Conservation (phyloP, 2,113 vertebrate species). For the Misgurnus anguillicaudatus region DNA sequence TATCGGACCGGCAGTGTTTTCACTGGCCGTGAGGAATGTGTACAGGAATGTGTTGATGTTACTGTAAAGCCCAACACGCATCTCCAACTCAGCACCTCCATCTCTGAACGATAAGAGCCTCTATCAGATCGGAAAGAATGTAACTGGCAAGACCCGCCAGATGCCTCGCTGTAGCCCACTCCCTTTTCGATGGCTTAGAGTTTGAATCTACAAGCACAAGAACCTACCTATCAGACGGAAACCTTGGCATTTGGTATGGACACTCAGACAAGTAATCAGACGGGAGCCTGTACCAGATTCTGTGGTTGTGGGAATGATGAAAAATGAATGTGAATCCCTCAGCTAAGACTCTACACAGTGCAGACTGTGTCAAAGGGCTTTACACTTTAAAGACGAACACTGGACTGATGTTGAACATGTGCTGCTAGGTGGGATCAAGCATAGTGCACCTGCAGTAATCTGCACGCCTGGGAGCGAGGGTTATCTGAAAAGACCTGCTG, state of each 20-base stretch:
- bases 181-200: neutral
- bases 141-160: constrained; percentile 43
- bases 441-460: constrained; percentile 13
- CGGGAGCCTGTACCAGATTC: constrained; percentile 26
- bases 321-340: constrained; percentile 11
- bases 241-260: neutral
- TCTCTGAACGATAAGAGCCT: constrained; percentile 59
- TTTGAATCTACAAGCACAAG: constrained; percentile 32
- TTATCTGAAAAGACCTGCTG: constrained; percentile 18
- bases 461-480: constrained; percentile 10
- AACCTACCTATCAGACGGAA: constrained; percentile 6
- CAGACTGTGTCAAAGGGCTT: constrained; percentile 28
- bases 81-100: constrained; percentile 61
- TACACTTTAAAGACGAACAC: neutral
- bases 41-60: constrained; percentile 68
- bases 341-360: constrained; percentile 22
- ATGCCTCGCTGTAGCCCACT: constrained; percentile 36
- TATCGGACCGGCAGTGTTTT: constrained; percentile 63
- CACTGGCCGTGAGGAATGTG: constrained; percentile 63
- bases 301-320: constrained; percentile 1
- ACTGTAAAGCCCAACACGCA: constrained; percentile 60
- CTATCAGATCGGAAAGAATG: constrained; percentile 68
- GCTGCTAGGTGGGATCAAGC: constrained; percentile 10
- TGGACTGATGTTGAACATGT: constrained; percentile 43
- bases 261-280: constrained; percentile 3